phyloP scores from a whole-genome alignment of 2,797 vertebrate species.

The Emydoidea blandingii region DNA sequence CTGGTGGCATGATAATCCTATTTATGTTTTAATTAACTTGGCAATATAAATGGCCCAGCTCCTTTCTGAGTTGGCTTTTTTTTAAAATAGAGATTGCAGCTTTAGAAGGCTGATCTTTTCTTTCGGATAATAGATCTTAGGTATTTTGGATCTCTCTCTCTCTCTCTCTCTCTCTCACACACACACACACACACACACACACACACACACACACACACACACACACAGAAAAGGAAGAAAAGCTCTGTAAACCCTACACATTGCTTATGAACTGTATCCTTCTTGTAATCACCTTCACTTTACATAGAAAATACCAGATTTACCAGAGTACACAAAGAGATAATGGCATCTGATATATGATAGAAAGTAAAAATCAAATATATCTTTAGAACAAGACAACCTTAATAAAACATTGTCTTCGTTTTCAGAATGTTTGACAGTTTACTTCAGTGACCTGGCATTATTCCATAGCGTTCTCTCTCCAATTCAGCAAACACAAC shows the following conservation, averaged over 20 bases:
- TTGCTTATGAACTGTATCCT: background rate
- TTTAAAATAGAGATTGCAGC: background rate
- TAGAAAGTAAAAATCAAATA: background rate
- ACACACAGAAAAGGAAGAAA: background rate
- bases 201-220: no score
- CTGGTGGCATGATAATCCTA: background rate
- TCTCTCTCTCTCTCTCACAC: background rate
- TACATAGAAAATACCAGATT: background rate
- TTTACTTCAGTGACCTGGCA: background rate
- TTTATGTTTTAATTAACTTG: rapidly evolving
- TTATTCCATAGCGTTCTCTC: background rate
- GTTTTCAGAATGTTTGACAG: background rate
- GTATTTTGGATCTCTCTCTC: background rate
- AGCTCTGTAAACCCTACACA: background rate
- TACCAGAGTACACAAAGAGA: background rate
- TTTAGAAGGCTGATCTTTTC: background rate
- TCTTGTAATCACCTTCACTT: background rate
- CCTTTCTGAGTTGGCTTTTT: background rate
- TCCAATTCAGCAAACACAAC: background rate
- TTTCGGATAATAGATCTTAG: background rate
- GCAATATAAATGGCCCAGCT: background rate
- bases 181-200: no score
- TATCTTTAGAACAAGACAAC: background rate
- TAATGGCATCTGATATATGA: background rate
- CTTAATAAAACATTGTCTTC: background rate